Evolutionary conservation across 2,113 vertebrate species (phyloP).

Genomic region (Eretmochelys imbricata): DNA sequence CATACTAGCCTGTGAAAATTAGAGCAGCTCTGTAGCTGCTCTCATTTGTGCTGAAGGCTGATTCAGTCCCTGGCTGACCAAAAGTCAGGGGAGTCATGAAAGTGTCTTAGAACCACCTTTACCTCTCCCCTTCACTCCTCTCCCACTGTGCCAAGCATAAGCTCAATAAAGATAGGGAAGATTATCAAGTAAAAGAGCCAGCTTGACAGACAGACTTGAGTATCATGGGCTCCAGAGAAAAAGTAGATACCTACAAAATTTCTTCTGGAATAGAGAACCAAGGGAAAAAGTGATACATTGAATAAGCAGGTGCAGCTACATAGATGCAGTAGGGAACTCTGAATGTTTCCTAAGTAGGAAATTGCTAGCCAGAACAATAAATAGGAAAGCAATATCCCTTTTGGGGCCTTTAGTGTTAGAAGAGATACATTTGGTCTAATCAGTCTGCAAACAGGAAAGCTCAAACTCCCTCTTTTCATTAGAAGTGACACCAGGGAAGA

Average conservation of each 20-base stretch:
- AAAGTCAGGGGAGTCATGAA: background rate
- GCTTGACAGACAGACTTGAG: background rate
- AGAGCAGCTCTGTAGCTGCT: background rate
- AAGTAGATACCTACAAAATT: background rate
- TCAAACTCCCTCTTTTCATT: background rate
- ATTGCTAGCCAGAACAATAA: background rate
- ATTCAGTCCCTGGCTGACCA: background rate
- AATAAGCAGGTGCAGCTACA: background rate
- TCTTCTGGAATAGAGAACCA: background rate
- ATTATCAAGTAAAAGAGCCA: background rate
- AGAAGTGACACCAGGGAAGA: background rate
- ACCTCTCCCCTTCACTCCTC: background rate
- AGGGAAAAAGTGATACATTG: background rate
- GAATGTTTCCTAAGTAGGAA: background rate
- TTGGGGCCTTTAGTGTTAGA: background rate
- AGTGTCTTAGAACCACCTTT: background rate
- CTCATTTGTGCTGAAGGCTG: background rate
- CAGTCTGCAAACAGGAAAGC: background rate
- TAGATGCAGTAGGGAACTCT: background rate
- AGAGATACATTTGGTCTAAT: background rate
- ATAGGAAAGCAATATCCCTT: background rate
- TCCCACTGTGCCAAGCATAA: background rate
- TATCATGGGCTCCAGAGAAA: background rate
- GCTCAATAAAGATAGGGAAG: background rate
- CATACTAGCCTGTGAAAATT: background rate